Conservation (phyloP, 2,797 vertebrate species). For the Limosa lapponica region DNA sequence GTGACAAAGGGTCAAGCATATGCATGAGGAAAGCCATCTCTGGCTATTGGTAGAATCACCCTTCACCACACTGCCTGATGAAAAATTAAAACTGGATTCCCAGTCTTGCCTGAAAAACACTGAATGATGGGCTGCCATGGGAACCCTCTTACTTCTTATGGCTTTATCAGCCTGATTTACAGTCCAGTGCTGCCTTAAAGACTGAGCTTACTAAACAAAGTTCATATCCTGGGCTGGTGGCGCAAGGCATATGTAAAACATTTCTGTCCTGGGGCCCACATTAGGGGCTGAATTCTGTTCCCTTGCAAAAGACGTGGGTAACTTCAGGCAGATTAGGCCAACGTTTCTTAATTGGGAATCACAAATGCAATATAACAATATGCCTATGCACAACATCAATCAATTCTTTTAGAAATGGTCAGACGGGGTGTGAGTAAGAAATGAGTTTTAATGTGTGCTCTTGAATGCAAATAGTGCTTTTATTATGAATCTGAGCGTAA, state of each 20-base stretch:
- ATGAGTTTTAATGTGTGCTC: not conserved
- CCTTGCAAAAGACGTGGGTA: not conserved
- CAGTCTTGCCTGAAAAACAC: not conserved
- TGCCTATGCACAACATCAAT: not conserved
- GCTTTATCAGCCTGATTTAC: slow-evolving; percentile 40
- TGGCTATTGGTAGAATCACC: not conserved
- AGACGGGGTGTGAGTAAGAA: not conserved
- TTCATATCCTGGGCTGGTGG: not conserved
- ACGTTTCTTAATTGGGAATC: rapidly evolving
- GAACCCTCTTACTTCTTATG: not conserved
- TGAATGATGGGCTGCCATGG: not conserved
- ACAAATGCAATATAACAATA: not conserved
- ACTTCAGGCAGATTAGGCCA: not conserved
- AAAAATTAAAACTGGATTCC: not conserved
- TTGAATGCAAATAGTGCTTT: not conserved
- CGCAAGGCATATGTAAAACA: not conserved
- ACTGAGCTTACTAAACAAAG: not conserved
- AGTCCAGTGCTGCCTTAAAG: not conserved
- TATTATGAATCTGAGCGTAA: not conserved
- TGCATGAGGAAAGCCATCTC: not conserved
- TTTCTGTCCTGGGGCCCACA: slow-evolving; percentile 30
- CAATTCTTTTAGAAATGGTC: not conserved
- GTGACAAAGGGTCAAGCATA: slow-evolving; percentile 30
- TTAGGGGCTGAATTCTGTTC: not conserved
- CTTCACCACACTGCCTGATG: not conserved